Base-by-base conservation (phyloP, 2,113 vertebrate genomes). In the Aegithalos caudatus region DNA sequence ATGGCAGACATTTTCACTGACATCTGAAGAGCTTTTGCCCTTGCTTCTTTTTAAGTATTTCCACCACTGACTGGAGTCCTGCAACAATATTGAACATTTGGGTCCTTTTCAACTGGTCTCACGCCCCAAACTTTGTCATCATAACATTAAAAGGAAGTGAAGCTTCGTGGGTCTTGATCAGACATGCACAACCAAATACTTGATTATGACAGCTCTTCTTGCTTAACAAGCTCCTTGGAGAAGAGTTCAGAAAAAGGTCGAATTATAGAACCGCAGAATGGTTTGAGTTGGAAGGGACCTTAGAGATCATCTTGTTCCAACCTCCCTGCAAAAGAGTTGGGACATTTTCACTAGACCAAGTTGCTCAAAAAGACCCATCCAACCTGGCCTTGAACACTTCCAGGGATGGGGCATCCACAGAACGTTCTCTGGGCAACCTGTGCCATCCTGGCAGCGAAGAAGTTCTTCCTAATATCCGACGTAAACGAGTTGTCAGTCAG, bases 61-160 rank as follows among this genome's bases (percentile, higher is more conserved):
- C n/a, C 40, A n/a, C 14, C 28, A 11, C 1, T 28, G 35, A 22
- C 29, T 38, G 42, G 25, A 48, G 28, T 12, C 76, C 51, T 77
- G 21, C 12, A 29, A 61, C 14, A 37, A 12, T 20, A 9, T 23
- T 58, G 37, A 10, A 17, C 11, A n/a, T 6, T 25, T 2, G 3
- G 4, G 8, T 29, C 47, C n/a, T 61, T 81, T 72, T 57, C 79
- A 48, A 47, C 35, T 17, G 10, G 13, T 12, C 18, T 83, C 37
- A 12, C 4, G 2, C 23, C 1, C 2, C 60, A 44, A 12, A 67
- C 11, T 67, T 35, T 10, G 6, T 5, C 4, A 1, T 9, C 45
- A 54, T 29, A 37, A 50, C 7, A 33, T 27, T 27, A 66, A 91
- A 89, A 65, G 14, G 17, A 47, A 35, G 11, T 2, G 28, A 51